A percentile compares a stretch with the other conserved stretches of the same genome.
Conservation (phyloP, 2,888 invertebrate species). For the Gastracanthus pulcherrimus region DNA sequence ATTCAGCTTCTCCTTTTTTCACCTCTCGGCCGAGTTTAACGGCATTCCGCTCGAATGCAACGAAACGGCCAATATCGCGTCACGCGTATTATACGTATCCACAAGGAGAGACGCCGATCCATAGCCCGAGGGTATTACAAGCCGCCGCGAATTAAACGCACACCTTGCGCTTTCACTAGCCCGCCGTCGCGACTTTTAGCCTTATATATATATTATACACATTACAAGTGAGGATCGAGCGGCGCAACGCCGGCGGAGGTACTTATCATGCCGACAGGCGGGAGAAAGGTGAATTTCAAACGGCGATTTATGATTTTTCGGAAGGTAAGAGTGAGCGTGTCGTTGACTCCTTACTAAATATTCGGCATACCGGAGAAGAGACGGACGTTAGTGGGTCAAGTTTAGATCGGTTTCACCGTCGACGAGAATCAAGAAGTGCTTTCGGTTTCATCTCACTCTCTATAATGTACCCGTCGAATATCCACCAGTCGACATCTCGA, state of each 20-base stretch:
- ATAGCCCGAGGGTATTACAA: too few species aligned
- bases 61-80: neutral
- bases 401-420: constrained; percentile 24
- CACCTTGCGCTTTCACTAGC: constrained; percentile 5
- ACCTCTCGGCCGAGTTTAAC: neutral
- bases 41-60: too few species aligned
- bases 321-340: neutral
- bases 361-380: too few species aligned
- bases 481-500: too few species aligned
- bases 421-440: neutral
- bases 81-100: neutral
- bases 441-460: neutral
- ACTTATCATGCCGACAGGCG: neutral
- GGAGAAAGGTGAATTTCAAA: constrained; percentile 17
- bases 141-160: neutral
- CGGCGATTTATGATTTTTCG: neutral
- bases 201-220: neutral
- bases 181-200: neutral
- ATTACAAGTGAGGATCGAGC: neutral
- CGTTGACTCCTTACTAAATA: neutral
- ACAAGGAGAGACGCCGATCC: too few species aligned
- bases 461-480: too few species aligned
- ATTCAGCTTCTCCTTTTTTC: neutral
- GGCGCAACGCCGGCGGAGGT: too few species aligned
- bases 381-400: constrained; percentile 13